These are phyloP conservation scores for Actinia tenebrosa DNA, from an alignment of 64 coral and sea anemone species.

Conservation along the genomic window DNA sequence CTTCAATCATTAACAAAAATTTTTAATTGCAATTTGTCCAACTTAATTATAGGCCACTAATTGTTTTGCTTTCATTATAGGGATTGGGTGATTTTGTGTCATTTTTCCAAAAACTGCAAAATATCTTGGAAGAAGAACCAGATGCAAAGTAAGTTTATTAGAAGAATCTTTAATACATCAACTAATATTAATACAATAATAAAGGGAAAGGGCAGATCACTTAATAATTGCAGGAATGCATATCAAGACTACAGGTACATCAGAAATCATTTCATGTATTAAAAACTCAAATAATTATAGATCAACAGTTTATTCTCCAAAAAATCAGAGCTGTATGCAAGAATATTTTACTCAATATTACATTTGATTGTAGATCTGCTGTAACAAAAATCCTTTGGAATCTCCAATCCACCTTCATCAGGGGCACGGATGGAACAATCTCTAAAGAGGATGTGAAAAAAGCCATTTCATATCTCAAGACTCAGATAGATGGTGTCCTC, in stretches of 20 bases:
- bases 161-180: too few species aligned
- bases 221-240: too few species aligned
- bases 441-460: not conserved
- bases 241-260: too few species aligned
- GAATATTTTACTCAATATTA: too few species aligned
- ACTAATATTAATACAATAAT: too few species aligned
- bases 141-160: conserved; percentile 64
- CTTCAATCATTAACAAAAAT: too few species aligned
- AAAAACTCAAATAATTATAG: too few species aligned
- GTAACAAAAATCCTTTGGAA: conserved; percentile 22
- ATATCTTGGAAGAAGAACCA: conserved; percentile 70
- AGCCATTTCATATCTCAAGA: not conserved
- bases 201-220: too few species aligned
- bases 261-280: too few species aligned
- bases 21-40: too few species aligned
- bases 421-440: not conserved
- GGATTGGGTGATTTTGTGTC: conserved; percentile 89
- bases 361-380: conserved; percentile 15
- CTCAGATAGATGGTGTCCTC: not conserved
- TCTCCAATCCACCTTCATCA: conserved; percentile 24
- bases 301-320: too few species aligned
- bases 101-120: conserved; percentile 88
- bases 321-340: too few species aligned
- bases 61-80: conserved; percentile 21
- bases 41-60: not conserved